A percentile compares a stretch with the other conserved stretches of the same genome.
Conservation (phyloP, 2,888 invertebrate species). For the Nephrotoma appendiculata region DNA sequence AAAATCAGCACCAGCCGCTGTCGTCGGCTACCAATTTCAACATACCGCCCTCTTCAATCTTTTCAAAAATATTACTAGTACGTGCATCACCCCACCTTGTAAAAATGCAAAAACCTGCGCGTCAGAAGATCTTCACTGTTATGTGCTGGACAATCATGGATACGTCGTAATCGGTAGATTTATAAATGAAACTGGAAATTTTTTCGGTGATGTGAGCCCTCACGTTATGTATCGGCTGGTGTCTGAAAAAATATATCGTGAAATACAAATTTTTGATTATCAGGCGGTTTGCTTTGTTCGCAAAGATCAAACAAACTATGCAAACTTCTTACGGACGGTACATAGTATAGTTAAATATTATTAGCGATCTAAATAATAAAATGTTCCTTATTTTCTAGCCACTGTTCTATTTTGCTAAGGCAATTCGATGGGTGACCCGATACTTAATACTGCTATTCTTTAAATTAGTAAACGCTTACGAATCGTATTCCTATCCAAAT, state of each 20-base stretch:
- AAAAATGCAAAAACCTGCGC: conserved; percentile 37
- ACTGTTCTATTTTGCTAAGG: conserved; percentile 38
- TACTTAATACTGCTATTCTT: conserved; percentile 43
- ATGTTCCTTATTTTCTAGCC: conserved; percentile 34
- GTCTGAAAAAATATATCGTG: conserved; percentile 57
- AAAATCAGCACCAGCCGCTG: conserved; percentile 49
- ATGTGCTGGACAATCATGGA: conserved; percentile 77
- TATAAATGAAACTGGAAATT: conserved; percentile 58
- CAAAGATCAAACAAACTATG: conserved; percentile 45
- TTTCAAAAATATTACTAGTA: conserved; percentile 60
- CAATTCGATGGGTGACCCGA: conserved; percentile 42
- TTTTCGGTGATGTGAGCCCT: conserved; percentile 73
- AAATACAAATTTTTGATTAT: conserved; percentile 67
- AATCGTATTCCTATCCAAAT: conserved; percentile 9
- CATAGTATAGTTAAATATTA: conserved; percentile 17
- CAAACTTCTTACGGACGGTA: conserved; percentile 46
- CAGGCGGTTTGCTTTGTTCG: conserved; percentile 77
- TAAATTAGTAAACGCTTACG: conserved; percentile 37
- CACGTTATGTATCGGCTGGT: conserved; percentile 62
- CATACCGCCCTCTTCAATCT: conserved; percentile 60
- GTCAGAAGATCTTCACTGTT: conserved; percentile 60
- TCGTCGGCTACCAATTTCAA: conserved; percentile 66
- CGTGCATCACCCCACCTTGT: conserved; percentile 8
- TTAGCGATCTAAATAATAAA: background rate
- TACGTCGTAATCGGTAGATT: conserved; percentile 70